phyloP scores from a whole-genome alignment of 2,888 invertebrate genomes.

The Sclerodermus sp. region DNA sequence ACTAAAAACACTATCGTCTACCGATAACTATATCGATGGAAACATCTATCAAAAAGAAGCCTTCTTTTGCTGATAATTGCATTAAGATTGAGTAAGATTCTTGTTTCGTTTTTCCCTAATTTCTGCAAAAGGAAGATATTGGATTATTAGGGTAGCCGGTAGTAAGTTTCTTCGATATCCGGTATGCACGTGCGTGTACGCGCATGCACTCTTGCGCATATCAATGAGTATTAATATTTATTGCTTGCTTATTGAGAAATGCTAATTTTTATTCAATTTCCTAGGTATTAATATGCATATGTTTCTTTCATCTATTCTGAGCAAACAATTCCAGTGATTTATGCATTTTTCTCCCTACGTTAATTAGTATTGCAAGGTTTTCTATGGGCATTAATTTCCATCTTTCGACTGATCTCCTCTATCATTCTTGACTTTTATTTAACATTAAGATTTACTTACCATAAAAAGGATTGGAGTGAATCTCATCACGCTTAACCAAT shows the following conservation, averaged over 20 bases:
- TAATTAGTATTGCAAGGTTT: not conserved
- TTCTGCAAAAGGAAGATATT: too few species aligned
- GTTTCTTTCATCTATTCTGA: not conserved
- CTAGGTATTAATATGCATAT: not conserved
- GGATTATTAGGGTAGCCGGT: too few species aligned
- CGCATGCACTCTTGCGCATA: not conserved
- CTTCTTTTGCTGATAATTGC: too few species aligned
- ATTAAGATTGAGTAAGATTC: too few species aligned
- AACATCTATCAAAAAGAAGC: too few species aligned
- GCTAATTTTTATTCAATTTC: not conserved
- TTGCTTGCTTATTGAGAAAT: not conserved
- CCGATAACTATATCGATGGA: too few species aligned
- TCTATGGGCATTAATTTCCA: not conserved
- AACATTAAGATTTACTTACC: slow-evolving; percentile 32
- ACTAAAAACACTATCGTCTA: too few species aligned
- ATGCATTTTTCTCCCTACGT: not conserved
- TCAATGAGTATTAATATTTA: not conserved
- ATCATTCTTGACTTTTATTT: too few species aligned
- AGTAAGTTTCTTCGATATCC: too few species aligned
- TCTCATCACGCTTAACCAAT: slow-evolving; percentile 13
- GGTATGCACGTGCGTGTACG: not conserved
- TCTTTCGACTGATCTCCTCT: not conserved
- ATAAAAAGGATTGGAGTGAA: slow-evolving; percentile 39
- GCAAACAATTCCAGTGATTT: not conserved
- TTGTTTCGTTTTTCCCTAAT: too few species aligned